phyloP scores from a whole-genome alignment of 2,797 vertebrate genomes.

The Phalloptychus januarius region DNA sequence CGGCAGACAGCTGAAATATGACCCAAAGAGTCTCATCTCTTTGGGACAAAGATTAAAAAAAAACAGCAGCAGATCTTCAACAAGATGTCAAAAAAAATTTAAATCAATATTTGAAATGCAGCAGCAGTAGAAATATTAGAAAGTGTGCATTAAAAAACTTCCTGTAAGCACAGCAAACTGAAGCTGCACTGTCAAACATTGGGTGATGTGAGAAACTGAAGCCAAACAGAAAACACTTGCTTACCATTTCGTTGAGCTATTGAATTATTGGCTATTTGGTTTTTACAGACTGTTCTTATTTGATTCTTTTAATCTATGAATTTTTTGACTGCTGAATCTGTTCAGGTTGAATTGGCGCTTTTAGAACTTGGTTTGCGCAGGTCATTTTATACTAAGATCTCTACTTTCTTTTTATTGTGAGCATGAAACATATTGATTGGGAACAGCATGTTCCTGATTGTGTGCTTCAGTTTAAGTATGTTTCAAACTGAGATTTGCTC shows the following conservation, averaged over 20 bases:
- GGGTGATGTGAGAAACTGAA: background rate
- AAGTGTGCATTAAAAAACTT: background rate
- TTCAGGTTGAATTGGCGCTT: background rate
- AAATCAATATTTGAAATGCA: background rate
- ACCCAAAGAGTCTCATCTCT: background rate
- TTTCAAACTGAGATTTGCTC: constrained; percentile 4
- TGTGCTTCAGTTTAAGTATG: background rate
- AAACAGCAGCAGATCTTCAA: background rate
- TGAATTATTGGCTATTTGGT: background rate
- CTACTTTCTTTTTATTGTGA: background rate
- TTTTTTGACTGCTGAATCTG: background rate
- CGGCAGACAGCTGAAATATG: background rate
- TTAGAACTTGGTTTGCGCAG: background rate
- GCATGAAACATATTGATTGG: background rate
- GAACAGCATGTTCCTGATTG: background rate
- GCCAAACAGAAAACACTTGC: background rate
- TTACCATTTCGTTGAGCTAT: background rate
- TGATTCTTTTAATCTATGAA: background rate
- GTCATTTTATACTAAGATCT: background rate
- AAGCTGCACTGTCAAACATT: background rate
- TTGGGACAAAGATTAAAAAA: background rate
- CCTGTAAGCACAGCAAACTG: background rate
- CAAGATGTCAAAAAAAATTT: background rate
- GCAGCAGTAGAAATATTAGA: background rate
- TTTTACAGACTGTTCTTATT: background rate